Evolutionary conservation across 2,888 invertebrate genomes (phyloP).

Genomic region (Hoplodrina blanda): DNA sequence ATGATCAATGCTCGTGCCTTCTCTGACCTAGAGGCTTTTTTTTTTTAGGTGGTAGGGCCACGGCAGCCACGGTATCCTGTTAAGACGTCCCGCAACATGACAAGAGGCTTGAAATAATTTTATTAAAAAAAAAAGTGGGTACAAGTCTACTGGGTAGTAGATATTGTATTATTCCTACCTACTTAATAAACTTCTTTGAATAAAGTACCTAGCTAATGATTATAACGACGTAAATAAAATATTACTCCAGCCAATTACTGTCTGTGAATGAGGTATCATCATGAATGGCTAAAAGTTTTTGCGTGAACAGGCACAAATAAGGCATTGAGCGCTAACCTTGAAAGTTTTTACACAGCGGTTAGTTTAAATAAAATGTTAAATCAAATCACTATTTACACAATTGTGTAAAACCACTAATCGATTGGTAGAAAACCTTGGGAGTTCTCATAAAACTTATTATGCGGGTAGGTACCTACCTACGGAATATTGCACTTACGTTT

Average conservation of each 20-base stretch:
- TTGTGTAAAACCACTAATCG: conserved; percentile 61
- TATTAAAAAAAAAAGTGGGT: too few species aligned
- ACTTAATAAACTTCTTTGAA: too few species aligned
- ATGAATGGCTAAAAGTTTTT: conserved; percentile 50
- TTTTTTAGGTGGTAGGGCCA: too few species aligned
- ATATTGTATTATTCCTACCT: too few species aligned
- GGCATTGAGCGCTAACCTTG: conserved; percentile 54
- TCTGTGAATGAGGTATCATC: conserved; percentile 23
- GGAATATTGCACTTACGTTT: conserved; percentile 38
- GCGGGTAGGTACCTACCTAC: conserved; percentile 56
- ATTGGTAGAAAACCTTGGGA: conserved; percentile 59
- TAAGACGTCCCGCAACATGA: too few species aligned
- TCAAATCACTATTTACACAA: conserved; percentile 61
- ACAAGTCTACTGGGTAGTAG: too few species aligned
- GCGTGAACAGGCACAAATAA: conserved; percentile 35
- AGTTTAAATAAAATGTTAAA: conserved; percentile 46
- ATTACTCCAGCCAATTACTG: conserved; percentile 47
- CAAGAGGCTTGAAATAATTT: too few species aligned
- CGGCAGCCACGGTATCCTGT: too few species aligned
- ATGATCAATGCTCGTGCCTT: too few species aligned
- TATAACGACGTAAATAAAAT: conserved; percentile 39
- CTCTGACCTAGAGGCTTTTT: too few species aligned
- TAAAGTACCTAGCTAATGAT: conserved; percentile 6
- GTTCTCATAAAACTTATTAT: conserved; percentile 35
- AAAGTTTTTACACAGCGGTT: conserved; percentile 42